phyloP scores from a whole-genome alignment of 1,140 invertebrate species.

The Drosophila nasuta region DNA sequence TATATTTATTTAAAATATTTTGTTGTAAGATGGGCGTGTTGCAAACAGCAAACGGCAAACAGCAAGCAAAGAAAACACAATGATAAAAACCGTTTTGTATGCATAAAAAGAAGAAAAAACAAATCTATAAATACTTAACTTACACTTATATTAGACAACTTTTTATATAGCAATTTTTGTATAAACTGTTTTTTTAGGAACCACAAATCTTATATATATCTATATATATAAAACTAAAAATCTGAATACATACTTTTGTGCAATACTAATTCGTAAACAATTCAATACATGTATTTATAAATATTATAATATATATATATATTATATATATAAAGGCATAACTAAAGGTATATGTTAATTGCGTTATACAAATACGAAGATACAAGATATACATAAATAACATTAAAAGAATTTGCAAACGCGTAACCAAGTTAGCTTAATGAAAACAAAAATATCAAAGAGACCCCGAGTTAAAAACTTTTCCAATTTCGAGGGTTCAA shows the following conservation, averaged over 20 bases:
- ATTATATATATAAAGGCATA: slow-evolving; percentile 45
- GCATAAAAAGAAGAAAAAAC: slow-evolving; percentile 28
- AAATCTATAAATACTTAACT: slow-evolving; percentile 63
- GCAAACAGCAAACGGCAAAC: slow-evolving; percentile 21
- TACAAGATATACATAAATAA: slow-evolving; percentile 20
- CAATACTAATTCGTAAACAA: slow-evolving; percentile 75
- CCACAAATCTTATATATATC: slow-evolving; percentile 52
- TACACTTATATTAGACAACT: slow-evolving; percentile 66
- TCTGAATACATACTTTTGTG: slow-evolving; percentile 72
- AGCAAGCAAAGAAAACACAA: slow-evolving; percentile 24
- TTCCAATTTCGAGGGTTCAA: slow-evolving; percentile 12
- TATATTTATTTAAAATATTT: slow-evolving; percentile 35
- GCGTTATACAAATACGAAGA: slow-evolving; percentile 38
- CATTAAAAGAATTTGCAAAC: slow-evolving; percentile 57
- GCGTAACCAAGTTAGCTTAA: slow-evolving; percentile 72
- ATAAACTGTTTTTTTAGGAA: slow-evolving; percentile 75
- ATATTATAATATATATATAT: slow-evolving; percentile 20
- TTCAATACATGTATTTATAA: slow-evolving; percentile 41
- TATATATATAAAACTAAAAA: slow-evolving; percentile 50
- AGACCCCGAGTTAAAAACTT: slow-evolving; percentile 18
- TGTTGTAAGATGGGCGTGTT: slow-evolving; percentile 57
- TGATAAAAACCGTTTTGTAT: slow-evolving; percentile 30
- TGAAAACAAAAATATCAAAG: slow-evolving; percentile 61
- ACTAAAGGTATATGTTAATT: slow-evolving; percentile 51
- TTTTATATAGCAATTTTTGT: slow-evolving; percentile 81